These are phyloP conservation scores for Rhaphigaster nebulosa DNA, from an alignment of 2,888 invertebrate genomes.

Conservation along the genomic window DNA sequence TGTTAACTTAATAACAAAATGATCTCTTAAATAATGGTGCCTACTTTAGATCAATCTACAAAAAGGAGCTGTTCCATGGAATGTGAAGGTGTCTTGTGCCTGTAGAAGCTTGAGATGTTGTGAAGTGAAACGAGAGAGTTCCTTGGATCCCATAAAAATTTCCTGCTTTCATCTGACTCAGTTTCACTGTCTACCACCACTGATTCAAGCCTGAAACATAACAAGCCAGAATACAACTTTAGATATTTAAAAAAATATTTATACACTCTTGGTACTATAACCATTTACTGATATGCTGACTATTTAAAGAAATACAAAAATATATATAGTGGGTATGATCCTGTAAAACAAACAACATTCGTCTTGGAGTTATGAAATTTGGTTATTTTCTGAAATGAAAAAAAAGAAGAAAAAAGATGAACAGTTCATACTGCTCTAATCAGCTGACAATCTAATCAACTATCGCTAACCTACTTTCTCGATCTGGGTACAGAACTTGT, in stretches of 20 bases:
- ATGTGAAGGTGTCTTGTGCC: constrained; percentile 64
- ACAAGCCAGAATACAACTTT: background rate
- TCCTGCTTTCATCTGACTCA: constrained; percentile 62
- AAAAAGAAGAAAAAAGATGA: too few species aligned
- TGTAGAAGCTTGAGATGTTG: constrained; percentile 60
- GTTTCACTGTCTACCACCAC: constrained; percentile 64
- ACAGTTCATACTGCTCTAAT: too few species aligned
- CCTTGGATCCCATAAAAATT: constrained; percentile 61
- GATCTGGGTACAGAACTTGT: background rate
- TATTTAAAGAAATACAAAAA: background rate
- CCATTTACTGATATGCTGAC: background rate
- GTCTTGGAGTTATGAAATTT: too few species aligned
- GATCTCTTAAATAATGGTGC: background rate
- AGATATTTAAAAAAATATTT: background rate
- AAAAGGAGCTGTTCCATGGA: constrained; percentile 64
- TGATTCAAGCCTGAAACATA: constrained; percentile 64
- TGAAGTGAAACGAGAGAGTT: constrained; percentile 62
- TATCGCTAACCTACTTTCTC: background rate
- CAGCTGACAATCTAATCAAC: background rate
- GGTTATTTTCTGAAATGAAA: too few species aligned
- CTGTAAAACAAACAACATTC: too few species aligned
- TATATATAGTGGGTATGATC: too few species aligned
- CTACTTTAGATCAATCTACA: constrained; percentile 59
- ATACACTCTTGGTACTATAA: background rate
- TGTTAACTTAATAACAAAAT: background rate